Evolutionary conservation across 2,113 vertebrate species (phyloP).

Genomic region (Isichthys henryi): DNA sequence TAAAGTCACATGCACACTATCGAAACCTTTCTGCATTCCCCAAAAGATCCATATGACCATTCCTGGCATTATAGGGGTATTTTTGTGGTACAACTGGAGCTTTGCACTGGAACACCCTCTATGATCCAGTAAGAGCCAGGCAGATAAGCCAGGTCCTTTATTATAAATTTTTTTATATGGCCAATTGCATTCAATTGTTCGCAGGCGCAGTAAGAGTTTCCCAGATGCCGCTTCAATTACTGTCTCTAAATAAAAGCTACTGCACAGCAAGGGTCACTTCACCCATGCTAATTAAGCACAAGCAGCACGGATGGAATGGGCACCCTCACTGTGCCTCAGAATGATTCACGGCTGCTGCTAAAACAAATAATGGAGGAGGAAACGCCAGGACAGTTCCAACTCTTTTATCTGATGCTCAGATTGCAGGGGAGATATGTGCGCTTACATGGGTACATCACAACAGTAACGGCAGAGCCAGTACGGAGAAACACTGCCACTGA

Average conservation of each 20-base stretch:
- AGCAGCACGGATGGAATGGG: neutral
- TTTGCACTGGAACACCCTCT: neutral
- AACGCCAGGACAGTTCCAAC: neutral
- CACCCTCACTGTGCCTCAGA: neutral
- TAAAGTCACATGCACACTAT: neutral
- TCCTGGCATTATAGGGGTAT: neutral
- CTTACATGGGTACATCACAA: neutral
- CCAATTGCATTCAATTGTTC: neutral
- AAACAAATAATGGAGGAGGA: neutral
- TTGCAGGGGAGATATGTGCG: neutral
- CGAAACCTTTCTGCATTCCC: neutral
- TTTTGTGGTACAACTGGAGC: neutral
- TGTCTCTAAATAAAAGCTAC: conserved; percentile 22
- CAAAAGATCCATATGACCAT: neutral
- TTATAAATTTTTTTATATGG: neutral
- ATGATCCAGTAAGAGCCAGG: neutral
- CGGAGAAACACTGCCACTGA: neutral
- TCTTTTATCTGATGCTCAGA: neutral
- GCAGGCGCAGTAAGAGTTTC: neutral
- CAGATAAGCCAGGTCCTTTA: neutral
- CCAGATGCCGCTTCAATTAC: conserved; percentile 13
- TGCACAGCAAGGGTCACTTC: neutral
- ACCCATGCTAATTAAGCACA: neutral
- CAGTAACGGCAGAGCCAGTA: neutral
- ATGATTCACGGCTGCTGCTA: neutral